A percentile compares a stretch with the other conserved stretches of the same genome.
Conservation (phyloP, 2,113 vertebrate species). For the Ceuthmochares aereus region DNA sequence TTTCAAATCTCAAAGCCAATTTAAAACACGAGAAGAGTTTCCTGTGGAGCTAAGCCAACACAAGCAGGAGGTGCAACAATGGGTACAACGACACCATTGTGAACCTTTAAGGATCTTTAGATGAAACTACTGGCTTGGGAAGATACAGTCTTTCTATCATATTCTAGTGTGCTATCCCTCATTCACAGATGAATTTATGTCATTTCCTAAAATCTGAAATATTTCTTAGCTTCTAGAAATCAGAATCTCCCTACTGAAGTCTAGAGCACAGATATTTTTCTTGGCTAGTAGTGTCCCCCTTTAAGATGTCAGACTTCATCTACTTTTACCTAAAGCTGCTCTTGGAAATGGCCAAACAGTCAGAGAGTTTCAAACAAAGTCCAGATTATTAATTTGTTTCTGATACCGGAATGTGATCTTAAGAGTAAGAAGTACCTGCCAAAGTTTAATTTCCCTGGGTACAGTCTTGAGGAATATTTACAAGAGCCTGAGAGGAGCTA, state of each 20-base stretch:
- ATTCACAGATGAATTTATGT: background rate
- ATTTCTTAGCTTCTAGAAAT: background rate
- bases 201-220: background rate
- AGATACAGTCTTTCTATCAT: background rate
- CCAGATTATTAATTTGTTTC: background rate
- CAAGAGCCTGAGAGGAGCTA: background rate
- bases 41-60: background rate
- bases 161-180: background rate
- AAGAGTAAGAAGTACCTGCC: background rate
- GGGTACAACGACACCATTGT: background rate
- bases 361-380: background rate
- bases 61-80: accelerated
- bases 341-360: background rate
- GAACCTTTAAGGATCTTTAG: background rate
- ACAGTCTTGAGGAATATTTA: background rate
- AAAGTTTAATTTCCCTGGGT: background rate
- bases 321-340: background rate
- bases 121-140: background rate
- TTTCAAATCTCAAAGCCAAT: background rate
- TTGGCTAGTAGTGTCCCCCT: background rate
- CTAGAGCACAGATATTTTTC: background rate
- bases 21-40: background rate
- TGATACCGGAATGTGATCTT: background rate
- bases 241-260: background rate
- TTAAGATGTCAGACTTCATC: background rate